Evolutionary conservation across 1,140 invertebrate genomes (phyloP), one percentile per base, ranked within the genome.

Genomic region (Drosophila quadrilineata): DNA sequence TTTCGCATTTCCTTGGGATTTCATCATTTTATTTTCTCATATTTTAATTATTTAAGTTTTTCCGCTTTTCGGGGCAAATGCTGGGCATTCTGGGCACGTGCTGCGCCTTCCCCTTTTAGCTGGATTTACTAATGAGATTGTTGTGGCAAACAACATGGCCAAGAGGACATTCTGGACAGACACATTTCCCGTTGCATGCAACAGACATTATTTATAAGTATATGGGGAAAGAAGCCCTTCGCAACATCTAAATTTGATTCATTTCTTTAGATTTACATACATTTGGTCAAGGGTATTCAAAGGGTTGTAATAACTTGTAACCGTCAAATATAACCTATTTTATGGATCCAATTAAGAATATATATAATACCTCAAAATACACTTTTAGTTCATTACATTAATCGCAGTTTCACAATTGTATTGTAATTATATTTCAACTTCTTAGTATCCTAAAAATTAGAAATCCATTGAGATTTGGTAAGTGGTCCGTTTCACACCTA

Each of bases 11-110:
- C 16, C 43, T 29, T 29, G 24, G 21, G 14, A 52, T 17, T 60
- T 41, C 21, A 22, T 9, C 26, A 29, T 41, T 36, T 38, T 26
- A 28, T 10, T 8, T 22, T 29, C 6, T 36, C 29, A 53, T 36
- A 36, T 63, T 63, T 63, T 63, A 54, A 63, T 63, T 54, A 62
- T 62, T 62, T 45, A 63, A 62, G 49, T 43, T 36, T 31, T 36
- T 14, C 9, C 19, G 14, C 16, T 31, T 36, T 14, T 6, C 19
- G 14, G n/a, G 17, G 19, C 36, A 28, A 26, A 19, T 53, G 14
- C 16, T 52, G 16, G 8, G 40, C 16, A 63, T 63, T 22, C 59
- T 6, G 8, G 14, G 16, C 59, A 62, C 59, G 59, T 54, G 29
- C 40, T 33, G 19, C 6, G 12, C 10, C 22, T 45, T 28, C 3